Evolutionary conservation across 2,113 vertebrate species (phyloP), one percentile per base, ranked within the genome.

Genomic region (Taurulus bubalis): DNA sequence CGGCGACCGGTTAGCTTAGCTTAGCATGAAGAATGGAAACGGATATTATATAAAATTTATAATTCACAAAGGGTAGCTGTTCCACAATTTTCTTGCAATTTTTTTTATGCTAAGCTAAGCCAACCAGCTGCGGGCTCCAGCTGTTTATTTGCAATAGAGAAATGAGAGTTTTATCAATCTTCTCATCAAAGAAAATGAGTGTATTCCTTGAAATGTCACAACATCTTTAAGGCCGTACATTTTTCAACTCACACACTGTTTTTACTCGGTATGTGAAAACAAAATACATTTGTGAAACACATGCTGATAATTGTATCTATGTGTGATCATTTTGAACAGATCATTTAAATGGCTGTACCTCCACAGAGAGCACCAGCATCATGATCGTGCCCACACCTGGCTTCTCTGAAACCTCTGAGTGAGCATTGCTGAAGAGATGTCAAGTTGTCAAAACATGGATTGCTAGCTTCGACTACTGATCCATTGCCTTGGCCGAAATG

Each of bases 401-500:
- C 6, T 6, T 16, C 4, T 30, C 15, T 76, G 75, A 91, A 93
- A 30, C 93, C 90, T 2, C 24, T 68, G 1, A 3, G 0, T 2
- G 86, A 80, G 79, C 93, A 93, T 24, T 90, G 67, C 34, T 79
- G 11, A 12, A 94, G 65, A 60, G 67, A 32, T 2, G 85, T 86
- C 38, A 1, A 1, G 2, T 90, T 91, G 28, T 40, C 30, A 9
- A 94, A 94, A 72, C 93, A 94, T 0, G 47, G 51, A 22, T 74
- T 0, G 2, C 51, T 79, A 0, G 91, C 84, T 6, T 86, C 81
- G 79, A 86, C 81, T 1, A 90, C 86, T 10, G 80, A 18, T 18
- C 90, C 93, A 15, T 1, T 80, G 67, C 93, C 91, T 22, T 71
- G 86, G 18, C 87, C 84, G 64, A 87, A 93, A 1, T 20, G 28